phyloP scores from a whole-genome alignment of 2,113 vertebrate genomes.

The Halichoeres trimaculatus region DNA sequence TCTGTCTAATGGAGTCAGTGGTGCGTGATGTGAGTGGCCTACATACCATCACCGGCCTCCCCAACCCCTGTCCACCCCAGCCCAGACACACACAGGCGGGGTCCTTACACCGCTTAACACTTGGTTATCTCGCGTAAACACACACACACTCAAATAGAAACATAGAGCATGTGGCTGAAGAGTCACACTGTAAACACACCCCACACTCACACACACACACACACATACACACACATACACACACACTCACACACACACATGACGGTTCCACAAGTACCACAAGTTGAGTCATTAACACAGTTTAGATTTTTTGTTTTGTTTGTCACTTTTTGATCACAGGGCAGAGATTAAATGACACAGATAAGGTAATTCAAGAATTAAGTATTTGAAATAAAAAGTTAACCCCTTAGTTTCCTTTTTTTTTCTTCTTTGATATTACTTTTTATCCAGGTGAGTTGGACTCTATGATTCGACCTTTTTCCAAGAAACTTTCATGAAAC shows the following conservation, averaged over 20 bases:
- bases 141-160: background rate
- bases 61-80: slow-evolving; percentile 5
- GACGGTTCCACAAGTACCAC: background rate
- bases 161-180: background rate
- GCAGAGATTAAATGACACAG: background rate
- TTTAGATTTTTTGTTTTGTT: background rate
- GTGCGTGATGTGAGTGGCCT: slow-evolving; percentile 72
- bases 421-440: background rate
- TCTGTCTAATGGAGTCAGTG: slow-evolving; percentile 60
- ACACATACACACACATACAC: too few relatives aligned
- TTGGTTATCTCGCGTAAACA: slow-evolving; percentile 36
- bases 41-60: slow-evolving; percentile 59
- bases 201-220: background rate
- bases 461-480: background rate
- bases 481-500: background rate
- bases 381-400: too few relatives aligned
- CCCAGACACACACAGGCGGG: slow-evolving; percentile 30
- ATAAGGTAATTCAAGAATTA: background rate
- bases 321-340: background rate
- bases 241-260: background rate
- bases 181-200: background rate
- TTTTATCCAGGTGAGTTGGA: too few relatives aligned
- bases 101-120: slow-evolving; percentile 62
- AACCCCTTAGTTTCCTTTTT: background rate
- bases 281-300: background rate